phyloP scores from a whole-genome alignment of 1,140 invertebrate species.

The Marisa cornuarietis region DNA sequence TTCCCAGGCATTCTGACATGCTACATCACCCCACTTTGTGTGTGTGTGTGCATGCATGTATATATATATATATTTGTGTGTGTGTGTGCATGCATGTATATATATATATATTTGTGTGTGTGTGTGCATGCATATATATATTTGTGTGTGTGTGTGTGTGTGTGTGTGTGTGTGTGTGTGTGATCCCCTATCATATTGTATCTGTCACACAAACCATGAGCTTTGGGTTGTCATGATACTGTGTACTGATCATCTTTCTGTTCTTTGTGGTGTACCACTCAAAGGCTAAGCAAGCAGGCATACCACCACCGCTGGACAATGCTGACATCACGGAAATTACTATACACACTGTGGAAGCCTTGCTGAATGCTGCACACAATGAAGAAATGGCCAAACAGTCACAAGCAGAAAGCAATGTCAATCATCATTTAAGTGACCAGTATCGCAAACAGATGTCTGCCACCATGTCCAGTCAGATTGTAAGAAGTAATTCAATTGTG shows the following conservation, averaged over 20 bases:
- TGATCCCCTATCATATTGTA: no score
- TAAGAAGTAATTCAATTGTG: constrained; percentile 27
- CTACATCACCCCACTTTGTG: neutral
- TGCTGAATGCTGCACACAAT: constrained; percentile 44
- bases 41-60: neutral
- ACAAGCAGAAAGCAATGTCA: constrained; percentile 45
- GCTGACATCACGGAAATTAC: constrained; percentile 47
- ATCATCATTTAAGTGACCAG: constrained; percentile 43
- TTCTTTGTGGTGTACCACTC: neutral
- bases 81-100: no score
- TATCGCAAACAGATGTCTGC: constrained; percentile 43
- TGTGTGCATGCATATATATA: no score
- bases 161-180: no score
- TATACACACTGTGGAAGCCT: constrained; percentile 45
- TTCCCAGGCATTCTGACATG: no score
- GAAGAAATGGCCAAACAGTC: constrained; percentile 50
- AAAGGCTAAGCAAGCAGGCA: constrained; percentile 50
- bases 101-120: neutral
- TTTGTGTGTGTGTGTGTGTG: no score
- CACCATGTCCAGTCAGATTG: constrained; percentile 51
- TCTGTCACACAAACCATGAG: neutral
- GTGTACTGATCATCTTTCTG: neutral
- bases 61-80: no score
- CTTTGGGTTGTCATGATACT: neutral
- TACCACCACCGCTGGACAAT: constrained; percentile 43